Base-by-base conservation (phyloP, 2,797 vertebrate genomes). In the Erethizon dorsatum region DNA sequence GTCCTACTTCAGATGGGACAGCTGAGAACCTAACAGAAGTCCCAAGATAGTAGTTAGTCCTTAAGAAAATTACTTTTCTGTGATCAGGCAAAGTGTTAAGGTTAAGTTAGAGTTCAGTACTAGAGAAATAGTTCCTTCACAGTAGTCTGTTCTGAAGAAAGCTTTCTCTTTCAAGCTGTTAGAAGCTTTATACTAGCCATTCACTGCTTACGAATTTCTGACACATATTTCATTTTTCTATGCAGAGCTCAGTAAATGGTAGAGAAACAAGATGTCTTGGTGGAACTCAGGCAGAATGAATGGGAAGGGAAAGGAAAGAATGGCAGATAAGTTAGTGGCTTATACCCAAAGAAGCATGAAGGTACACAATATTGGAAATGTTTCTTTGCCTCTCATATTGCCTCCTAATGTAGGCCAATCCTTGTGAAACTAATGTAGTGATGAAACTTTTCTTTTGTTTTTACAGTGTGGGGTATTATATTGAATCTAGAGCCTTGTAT, bases 171-270 rank as follows among this genome's bases (percentile, higher is more conserved):
- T 28, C 24, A 33, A 8, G 5, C 26, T 6, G 14, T 52, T 63
- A 17, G 8, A 24, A 67, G 26, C 18, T 24, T 47, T 65, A 28
- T 7, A 47, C 11, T 86, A 69, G 56, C 28, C 24, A 80, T 52
- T 85, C 14, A 45, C 15, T 67, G 73, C 28, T 73, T 1, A 13
- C 17, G 57, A 85, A 79, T 89, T 92, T 90, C 2, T 37, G 69
- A 50, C 31, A 45, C 9, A 41, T 6, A 37, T 41, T 67, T 86
- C 28, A 31, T 56, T 88, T 96, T 90, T 79, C 84, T 57, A 82
- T 28, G 82, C 50, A 79, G 71, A 86, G 17, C 3, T 97, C 47
- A 78, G 52, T 83, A 91, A 50, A 91, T 79, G 37, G 65, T 52
- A 87, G 47, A 59, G n/a, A 94, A 79, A 54, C 33, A 79, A 84